These are phyloP conservation scores for Danio choprae DNA, from an alignment of 2,797 vertebrate species.

Conservation along the genomic window DNA sequence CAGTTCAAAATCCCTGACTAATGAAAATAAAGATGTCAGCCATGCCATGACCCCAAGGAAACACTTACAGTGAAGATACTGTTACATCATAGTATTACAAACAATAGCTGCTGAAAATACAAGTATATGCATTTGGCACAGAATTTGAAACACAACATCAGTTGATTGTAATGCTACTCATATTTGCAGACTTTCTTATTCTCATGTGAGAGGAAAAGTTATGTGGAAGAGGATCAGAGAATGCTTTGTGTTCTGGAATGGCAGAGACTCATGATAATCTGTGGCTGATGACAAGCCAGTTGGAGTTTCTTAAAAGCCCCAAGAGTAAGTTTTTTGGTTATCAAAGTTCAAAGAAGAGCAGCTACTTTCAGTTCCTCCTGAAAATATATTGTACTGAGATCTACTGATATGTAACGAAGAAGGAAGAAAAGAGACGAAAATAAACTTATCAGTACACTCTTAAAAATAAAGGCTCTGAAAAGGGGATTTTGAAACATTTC, in stretches of 20 bases:
- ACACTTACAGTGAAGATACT: neutral
- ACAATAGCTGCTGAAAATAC: neutral
- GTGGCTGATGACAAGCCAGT: neutral
- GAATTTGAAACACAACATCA: neutral
- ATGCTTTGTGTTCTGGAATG: slow-evolving; percentile 20
- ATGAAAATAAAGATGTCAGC: slow-evolving; percentile 13
- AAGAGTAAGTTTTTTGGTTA: neutral
- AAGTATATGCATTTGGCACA: neutral
- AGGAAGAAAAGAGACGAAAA: neutral
- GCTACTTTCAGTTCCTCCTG: slow-evolving; percentile 16
- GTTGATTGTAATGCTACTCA: neutral
- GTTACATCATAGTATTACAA: neutral
- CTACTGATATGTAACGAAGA: neutral
- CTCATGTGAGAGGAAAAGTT: neutral
- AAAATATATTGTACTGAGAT: neutral
- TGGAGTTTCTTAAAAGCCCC: slow-evolving; percentile 4
- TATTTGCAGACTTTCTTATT: neutral
- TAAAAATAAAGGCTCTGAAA: no score
- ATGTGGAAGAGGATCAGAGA: neutral
- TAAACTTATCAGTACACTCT: neutral
- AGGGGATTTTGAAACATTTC: no score
- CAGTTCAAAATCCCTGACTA: neutral
- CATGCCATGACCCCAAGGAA: neutral
- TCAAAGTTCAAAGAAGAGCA: slow-evolving; percentile 14
- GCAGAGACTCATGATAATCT: neutral